These are phyloP conservation scores for Lucinisca nassula DNA, from an alignment of 2,888 invertebrate species.

Conservation along the genomic window DNA sequence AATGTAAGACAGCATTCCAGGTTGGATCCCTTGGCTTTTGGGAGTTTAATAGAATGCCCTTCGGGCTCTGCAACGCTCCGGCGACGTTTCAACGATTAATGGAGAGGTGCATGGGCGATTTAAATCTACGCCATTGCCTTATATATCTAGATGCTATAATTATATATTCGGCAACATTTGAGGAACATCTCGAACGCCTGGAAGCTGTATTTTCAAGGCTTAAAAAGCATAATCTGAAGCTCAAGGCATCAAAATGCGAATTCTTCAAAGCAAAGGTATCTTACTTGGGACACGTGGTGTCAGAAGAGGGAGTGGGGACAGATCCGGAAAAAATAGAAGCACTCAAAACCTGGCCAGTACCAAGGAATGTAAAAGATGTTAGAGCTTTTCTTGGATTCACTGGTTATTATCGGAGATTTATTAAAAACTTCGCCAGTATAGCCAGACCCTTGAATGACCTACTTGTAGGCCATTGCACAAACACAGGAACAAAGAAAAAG, in stretches of 20 bases:
- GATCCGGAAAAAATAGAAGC: not conserved
- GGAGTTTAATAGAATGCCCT: slow-evolving; percentile 57
- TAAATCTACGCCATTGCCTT: slow-evolving; percentile 6
- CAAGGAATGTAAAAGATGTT: slow-evolving; percentile 14
- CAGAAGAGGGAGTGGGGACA: not conserved
- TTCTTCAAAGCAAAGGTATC: slow-evolving; percentile 4
- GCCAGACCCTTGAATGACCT: not conserved
- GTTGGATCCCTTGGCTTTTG: slow-evolving; percentile 40
- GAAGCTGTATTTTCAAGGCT: not conserved
- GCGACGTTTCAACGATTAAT: not conserved
- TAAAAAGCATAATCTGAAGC: slow-evolving; percentile 4
- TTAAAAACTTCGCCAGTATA: not conserved
- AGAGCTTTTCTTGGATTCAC: slow-evolving; percentile 17
- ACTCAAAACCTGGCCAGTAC: slow-evolving; percentile 19
- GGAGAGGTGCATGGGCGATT: slow-evolving; percentile 18
- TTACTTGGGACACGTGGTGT: slow-evolving; percentile 16
- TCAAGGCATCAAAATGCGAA: slow-evolving; percentile 18
- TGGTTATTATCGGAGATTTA: slow-evolving; percentile 14
- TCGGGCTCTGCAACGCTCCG: too few species aligned
- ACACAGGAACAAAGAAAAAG: too few species aligned
- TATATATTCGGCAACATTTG: not conserved
- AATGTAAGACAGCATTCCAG: slow-evolving; percentile 64
- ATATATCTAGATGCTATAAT: too few species aligned
- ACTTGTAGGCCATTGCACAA: not conserved
- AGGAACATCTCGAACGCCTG: slow-evolving; percentile 5